Evolutionary conservation across 2,888 invertebrate genomes (phyloP).

Genomic region (Trissolcus brochymenae): DNA sequence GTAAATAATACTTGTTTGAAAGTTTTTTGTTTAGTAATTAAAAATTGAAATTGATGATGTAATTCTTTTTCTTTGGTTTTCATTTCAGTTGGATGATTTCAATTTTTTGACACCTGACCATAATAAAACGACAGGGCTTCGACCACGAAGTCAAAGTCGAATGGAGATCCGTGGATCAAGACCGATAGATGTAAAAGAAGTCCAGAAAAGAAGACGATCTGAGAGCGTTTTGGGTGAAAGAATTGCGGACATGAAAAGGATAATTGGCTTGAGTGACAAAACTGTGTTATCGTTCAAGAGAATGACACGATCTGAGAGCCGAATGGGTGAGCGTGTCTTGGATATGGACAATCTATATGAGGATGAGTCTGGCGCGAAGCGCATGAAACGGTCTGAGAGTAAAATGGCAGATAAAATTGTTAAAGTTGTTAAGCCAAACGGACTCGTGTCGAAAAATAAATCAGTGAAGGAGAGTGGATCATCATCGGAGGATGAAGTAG

Average conservation of each 20-base stretch:
- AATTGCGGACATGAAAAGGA: too few species aligned
- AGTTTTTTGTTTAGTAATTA: too few species aligned
- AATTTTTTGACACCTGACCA: neutral
- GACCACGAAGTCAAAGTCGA: neutral
- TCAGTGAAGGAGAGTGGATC: conserved; percentile 3
- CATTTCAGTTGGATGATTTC: too few species aligned
- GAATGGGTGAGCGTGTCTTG: conserved; percentile 14
- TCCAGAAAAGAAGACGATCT: neutral
- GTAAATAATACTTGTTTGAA: neutral
- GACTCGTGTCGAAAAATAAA: neutral
- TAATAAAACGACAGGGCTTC: neutral
- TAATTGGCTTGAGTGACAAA: too few species aligned
- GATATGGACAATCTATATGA: neutral
- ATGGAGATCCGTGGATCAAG: neutral
- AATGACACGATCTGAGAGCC: conserved; percentile 25
- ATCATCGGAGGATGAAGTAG: conserved; percentile 57
- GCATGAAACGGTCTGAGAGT: neutral
- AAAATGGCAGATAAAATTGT: conserved; percentile 3
- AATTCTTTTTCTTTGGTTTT: too few species aligned
- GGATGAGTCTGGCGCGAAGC: conserved; percentile 4
- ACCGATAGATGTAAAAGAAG: neutral
- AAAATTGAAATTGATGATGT: too few species aligned
- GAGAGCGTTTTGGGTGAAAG: too few species aligned
- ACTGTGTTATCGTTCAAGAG: neutral
- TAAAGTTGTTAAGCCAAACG: neutral